Evolutionary conservation across 2,797 vertebrate species (phyloP).

Genomic region (Setipinna tenuifilis): DNA sequence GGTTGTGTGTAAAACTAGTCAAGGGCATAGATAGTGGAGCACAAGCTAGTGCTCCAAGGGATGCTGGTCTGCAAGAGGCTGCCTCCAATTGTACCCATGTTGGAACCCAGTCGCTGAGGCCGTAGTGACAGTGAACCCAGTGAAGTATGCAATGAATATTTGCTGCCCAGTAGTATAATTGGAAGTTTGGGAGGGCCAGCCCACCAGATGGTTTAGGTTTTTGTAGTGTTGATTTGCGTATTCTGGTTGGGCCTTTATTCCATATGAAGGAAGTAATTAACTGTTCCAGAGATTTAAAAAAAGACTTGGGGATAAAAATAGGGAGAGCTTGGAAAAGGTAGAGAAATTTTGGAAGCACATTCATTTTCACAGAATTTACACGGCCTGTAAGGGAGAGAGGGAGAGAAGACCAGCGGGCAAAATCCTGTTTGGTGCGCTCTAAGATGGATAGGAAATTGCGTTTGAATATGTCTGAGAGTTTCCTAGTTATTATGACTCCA

Average conservation of each 20-base stretch:
- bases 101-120: neutral
- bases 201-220: neutral
- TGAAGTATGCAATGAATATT: neutral
- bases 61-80: neutral
- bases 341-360: slow-evolving; percentile 25
- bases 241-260: neutral
- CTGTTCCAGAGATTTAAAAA: slow-evolving; percentile 12
- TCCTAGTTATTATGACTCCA: neutral
- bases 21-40: neutral
- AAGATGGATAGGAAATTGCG: neutral
- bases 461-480: neutral
- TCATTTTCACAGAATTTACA: slow-evolving; percentile 32
- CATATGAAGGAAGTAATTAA: slow-evolving; percentile 23
- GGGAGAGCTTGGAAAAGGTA: slow-evolving; percentile 31
- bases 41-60: neutral
- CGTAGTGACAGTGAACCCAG: neutral
- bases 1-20: neutral
- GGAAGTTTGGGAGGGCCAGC: neutral
- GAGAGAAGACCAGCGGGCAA: slow-evolving; percentile 8
- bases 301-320: slow-evolving; percentile 29
- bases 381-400: neutral
- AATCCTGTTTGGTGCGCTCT: neutral
- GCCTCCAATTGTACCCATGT: neutral
- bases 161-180: neutral
- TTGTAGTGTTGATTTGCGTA: neutral